Percentiles rank a stretch among this genome's conserved stretches.
phyloP scores from a whole-genome alignment of 1,140 invertebrate species.

The Dendroctonus ponderosae region DNA sequence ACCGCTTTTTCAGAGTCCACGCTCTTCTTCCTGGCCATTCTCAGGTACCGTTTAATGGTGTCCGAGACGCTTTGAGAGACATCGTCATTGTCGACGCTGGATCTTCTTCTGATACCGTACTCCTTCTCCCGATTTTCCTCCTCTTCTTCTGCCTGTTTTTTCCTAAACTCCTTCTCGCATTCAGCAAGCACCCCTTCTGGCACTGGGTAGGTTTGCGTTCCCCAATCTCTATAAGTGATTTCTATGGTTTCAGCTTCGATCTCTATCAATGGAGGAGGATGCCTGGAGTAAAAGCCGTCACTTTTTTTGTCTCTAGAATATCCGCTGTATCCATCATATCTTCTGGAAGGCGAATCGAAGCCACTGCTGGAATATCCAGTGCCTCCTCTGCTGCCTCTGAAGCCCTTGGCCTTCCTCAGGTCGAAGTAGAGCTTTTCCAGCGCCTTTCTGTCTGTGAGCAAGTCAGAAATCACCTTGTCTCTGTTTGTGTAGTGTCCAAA shows the following conservation, averaged over 20 bases:
- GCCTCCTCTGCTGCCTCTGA: constrained; percentile 55
- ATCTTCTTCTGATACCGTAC: constrained; percentile 55
- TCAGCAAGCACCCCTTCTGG: constrained; percentile 55
- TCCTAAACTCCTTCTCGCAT: constrained; percentile 54
- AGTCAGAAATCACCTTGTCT: constrained; percentile 67
- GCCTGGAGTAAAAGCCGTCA: constrained; percentile 33
- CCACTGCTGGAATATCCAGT: constrained; percentile 29
- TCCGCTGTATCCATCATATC: constrained; percentile 13
- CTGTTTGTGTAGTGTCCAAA: constrained; percentile 64
- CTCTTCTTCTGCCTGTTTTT: constrained; percentile 46
- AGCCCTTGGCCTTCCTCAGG: constrained; percentile 66
- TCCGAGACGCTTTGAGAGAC: constrained; percentile 82
- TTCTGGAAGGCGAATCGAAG: constrained; percentile 23
- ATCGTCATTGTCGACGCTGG: constrained; percentile 78
- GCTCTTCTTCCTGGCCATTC: constrained; percentile 83
- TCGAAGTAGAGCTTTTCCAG: constrained; percentile 72
- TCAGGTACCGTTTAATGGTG: constrained; percentile 77
- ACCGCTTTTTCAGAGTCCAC: constrained; percentile 75
- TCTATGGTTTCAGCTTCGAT: constrained; percentile 62
- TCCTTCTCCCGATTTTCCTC: constrained; percentile 48
- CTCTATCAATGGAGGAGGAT: constrained; percentile 66
- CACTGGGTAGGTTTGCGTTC: constrained; percentile 63
- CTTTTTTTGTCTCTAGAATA: constrained; percentile 46
- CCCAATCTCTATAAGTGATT: constrained; percentile 52
- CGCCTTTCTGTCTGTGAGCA: constrained; percentile 68